Percentiles rank a stretch among this genome's conserved stretches.
Evolutionary conservation across 2,888 invertebrate genomes (phyloP).

Genomic region (Thumatha senex): DNA sequence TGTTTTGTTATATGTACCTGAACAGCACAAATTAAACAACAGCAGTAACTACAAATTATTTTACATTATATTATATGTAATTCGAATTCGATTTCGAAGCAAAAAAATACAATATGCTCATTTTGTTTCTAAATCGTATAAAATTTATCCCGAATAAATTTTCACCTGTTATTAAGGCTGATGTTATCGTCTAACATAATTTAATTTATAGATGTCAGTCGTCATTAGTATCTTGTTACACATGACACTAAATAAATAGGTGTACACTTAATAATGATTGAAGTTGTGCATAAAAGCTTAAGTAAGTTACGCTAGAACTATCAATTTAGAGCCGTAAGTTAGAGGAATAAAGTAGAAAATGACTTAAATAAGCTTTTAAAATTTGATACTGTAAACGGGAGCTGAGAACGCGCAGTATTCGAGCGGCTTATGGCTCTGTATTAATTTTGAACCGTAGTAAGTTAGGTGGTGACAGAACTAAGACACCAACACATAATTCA

Average conservation of each 20-base stretch:
- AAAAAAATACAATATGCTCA: too few relatives aligned
- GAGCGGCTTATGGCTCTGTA: constrained; percentile 82
- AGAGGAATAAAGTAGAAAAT: constrained; percentile 37
- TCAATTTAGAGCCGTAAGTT: constrained; percentile 33
- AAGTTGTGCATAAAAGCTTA: constrained; percentile 53
- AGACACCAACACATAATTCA: constrained; percentile 82
- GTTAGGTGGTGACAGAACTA: constrained; percentile 82
- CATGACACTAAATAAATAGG: constrained; percentile 80
- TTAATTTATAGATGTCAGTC: constrained; percentile 74
- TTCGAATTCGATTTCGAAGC: too few relatives aligned
- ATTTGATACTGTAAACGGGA: constrained; percentile 78
- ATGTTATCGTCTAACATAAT: constrained; percentile 45
- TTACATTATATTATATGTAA: too few relatives aligned
- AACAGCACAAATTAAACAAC: too few relatives aligned
- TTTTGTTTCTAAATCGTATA: too few relatives aligned
- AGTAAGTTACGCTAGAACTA: constrained; percentile 16
- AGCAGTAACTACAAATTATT: too few relatives aligned
- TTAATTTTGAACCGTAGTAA: constrained; percentile 84
- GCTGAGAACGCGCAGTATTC: constrained; percentile 70
- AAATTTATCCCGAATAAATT: constrained; percentile 11
- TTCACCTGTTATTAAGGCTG: constrained; percentile 15
- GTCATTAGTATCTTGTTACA: constrained; percentile 79
- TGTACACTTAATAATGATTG: constrained; percentile 79
- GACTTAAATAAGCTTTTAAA: constrained; percentile 46
- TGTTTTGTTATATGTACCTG: too few relatives aligned